These are phyloP conservation scores for Polydrusus pterygomalis DNA, from an alignment of 2,888 invertebrate genomes.

Conservation along the genomic window DNA sequence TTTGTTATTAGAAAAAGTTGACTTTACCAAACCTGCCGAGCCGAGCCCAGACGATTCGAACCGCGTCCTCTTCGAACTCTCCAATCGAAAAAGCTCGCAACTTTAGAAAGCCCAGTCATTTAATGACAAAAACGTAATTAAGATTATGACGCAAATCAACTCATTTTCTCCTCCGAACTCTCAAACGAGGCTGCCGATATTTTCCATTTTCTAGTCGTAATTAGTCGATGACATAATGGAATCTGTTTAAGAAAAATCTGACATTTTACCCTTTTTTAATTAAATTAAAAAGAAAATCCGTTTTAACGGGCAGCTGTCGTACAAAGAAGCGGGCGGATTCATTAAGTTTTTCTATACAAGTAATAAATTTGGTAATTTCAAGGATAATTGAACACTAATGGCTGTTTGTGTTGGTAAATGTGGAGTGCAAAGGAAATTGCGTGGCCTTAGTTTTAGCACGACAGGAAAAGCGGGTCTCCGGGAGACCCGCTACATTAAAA, in stretches of 20 bases:
- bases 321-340: slow-evolving; percentile 40
- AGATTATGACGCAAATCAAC: background rate
- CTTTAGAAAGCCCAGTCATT: too few species aligned
- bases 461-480: slow-evolving; percentile 38
- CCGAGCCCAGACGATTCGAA: too few species aligned
- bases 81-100: too few species aligned
- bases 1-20: too few species aligned
- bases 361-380: slow-evolving; percentile 65
- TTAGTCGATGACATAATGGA: slow-evolving; percentile 43
- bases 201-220: slow-evolving; percentile 15
- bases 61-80: too few species aligned
- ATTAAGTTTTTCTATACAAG: slow-evolving; percentile 59
- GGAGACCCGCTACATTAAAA: slow-evolving; percentile 19
- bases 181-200: background rate
- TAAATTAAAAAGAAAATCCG: slow-evolving; percentile 46
- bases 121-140: background rate
- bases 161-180: background rate
- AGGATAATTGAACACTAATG: slow-evolving; percentile 66
- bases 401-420: slow-evolving; percentile 64
- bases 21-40: too few species aligned
- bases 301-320: slow-evolving; percentile 47
- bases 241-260: slow-evolving; percentile 38
- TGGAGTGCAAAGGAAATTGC: slow-evolving; percentile 59
- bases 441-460: slow-evolving; percentile 47
- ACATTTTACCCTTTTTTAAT: slow-evolving; percentile 46